Base-by-base conservation (phyloP, 2,113 vertebrate species). In the Ptilonorhynchus violaceus region DNA sequence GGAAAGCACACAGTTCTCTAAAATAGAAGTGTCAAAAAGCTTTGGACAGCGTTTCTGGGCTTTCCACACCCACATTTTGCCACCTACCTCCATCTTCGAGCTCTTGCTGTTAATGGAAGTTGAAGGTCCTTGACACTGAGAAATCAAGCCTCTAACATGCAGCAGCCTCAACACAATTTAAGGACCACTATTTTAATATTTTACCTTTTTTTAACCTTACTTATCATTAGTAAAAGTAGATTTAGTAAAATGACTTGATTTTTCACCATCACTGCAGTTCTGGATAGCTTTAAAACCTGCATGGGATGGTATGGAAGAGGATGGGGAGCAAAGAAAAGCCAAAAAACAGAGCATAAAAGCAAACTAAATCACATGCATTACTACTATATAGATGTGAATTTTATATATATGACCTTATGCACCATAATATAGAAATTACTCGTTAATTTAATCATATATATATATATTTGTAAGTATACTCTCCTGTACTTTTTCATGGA, bases 91-190 rank as follows among this genome's bases (percentile, higher is more conserved):
- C 73, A 92, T 15, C 28, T 49, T 72, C 7, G 3, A 70, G 21
- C 12, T 27, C 33, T 60, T 83, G 35, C 27, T 85, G 28, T 44
- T 85, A 70, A 75, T 11, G 30, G 74, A 89, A 79, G 47, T 12
- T 44, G 77, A 77, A 96, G 66, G 44, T 64, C 39, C 33, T 18
- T 16, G 31, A 63, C 44, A 60, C 27, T 18, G 21, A 82, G 62
- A 85, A 82, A 77, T 18, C 0, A 0, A 89, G 27, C 2, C 4
- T 31, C 37, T 30, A 42, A 50, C 18, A 41, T 1, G 7, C 39
- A 41, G 33, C 8, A 25, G 21, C 50, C 13, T 66, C n/a, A 28
- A 30, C 13, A 47, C 2, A 50, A 50, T 83, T 88, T 52, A 75
- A 46, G 24, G 4, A 58, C 2, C 24, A 35, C 2, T 25, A 13